Base-by-base conservation (phyloP, 2,113 vertebrate species). In the Oryctolagus cuniculus region DNA sequence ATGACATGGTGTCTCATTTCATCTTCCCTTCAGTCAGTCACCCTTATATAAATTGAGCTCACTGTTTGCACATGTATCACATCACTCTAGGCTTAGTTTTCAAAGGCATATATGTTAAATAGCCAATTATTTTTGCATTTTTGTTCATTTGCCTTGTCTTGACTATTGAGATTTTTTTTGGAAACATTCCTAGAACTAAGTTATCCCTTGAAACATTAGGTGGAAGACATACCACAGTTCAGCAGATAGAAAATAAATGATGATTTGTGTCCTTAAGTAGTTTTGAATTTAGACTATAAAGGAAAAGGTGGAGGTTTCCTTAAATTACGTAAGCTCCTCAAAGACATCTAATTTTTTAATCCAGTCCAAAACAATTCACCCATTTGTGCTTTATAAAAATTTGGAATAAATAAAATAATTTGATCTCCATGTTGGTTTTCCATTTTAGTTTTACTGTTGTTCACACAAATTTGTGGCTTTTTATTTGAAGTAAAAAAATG, bases 201-300 rank as follows among this genome's bases (percentile, higher is more conserved):
- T 22, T 93, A 70, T 58, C 38, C 38, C 90, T 94, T 87, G 49
- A 5, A 75, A 72, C 24, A 75, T 69, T 70, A 83, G 22, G 29
- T 75, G 6, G 5, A 63, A 95, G 6, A 29, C 5, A 25, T 49
- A 17, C 10, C 66, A 55, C 11, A 93, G n/a, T 38, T 88, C 17
- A 55, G 49, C 8, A 0, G 4, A 10, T 87, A 63, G 55, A 81
- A 72, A 77, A 78, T 78, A 77, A 15, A 10, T 16, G 8, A 4
- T 82, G 9, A 15, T 84, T 77, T 17, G 19, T 90, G 22, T 61
- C 22, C 24, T 72, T 84, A 49, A 66, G 38, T 7, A 61, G 2
- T 88, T 89, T 89, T 93, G 51, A 29, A 38, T 82, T 89, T n/a
- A 25, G 27, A 86, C 63, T 29, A 25, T 82, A 24, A 86, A 92